Evolutionary conservation across 2,113 vertebrate species (phyloP), one percentile per base, ranked within the genome.

Genomic region (Seriola quinqueradiata): DNA sequence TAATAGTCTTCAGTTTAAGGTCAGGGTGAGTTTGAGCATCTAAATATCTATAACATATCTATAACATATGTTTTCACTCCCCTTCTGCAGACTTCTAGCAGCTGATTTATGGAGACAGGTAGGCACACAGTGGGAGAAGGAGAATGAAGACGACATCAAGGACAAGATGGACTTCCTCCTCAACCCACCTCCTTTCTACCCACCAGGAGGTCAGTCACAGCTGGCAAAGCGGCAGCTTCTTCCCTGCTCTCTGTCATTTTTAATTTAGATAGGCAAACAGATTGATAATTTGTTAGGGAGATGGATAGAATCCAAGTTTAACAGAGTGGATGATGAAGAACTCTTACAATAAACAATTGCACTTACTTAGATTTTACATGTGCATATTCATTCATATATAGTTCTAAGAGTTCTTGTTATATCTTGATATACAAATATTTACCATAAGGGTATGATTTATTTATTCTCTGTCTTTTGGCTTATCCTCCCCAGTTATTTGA

Each of bases 91-190:
- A 85, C 84, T 93, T 36, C 80, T 95, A 65, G 96, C 98, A 6
- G 65, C 91, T 73, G 92, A 93, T 84, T 96, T 98, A 1, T 99
- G 98, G 98, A 96, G 92, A 77, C 95, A 95, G 83, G 84, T 96
- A 1, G 98, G 98, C 2, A 85, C 95, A 46, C 98, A 98, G 72
- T 99, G 98, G 98, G 97, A 99, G 88, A 95, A 95, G 34, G 98
- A 99, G 90, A 99, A 99, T 9, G 97, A 98, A 85, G 96, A 96
- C 0, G 97, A 98, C 65, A 94, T 99, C 78, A 99, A 99, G 92
- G 98, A 99, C 92, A 99, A 99, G 88, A 94, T 98, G 90, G 96
- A 99, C 91, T 99, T 98, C 19, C 92, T 95, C 73, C 46, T 94
- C 14, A 72, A 90, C 0, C 90, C 93, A 6, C 96, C 96, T 0